Evolutionary conservation across 2,113 vertebrate species (phyloP).

Genomic region (Raja brachyura): DNA sequence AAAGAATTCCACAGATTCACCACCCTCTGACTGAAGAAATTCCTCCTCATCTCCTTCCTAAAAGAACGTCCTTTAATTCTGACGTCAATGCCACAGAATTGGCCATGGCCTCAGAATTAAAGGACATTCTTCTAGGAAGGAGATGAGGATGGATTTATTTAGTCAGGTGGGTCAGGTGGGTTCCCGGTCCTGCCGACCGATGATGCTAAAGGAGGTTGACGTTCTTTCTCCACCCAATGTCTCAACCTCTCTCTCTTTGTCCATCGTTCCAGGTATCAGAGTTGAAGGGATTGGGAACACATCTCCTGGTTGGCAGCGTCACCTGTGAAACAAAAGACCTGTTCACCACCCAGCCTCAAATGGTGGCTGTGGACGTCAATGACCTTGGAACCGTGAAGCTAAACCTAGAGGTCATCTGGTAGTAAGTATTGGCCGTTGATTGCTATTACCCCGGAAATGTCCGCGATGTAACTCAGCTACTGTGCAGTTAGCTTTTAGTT

Average conservation of each 20-base stretch:
- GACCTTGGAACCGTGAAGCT: slow-evolving; percentile 96
- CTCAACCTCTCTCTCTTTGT: background rate
- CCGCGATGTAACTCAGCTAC: too few species aligned
- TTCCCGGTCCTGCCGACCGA: too few species aligned
- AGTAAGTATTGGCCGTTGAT: slow-evolving; percentile 68
- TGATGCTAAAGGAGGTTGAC: background rate
- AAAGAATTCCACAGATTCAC: too few species aligned
- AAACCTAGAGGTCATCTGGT: slow-evolving; percentile 95
- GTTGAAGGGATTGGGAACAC: slow-evolving; percentile 87
- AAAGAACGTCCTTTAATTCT: too few species aligned
- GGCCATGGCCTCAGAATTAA: too few species aligned
- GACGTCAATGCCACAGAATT: too few species aligned
- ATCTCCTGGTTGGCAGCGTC: slow-evolving; percentile 89
- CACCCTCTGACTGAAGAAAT: too few species aligned
- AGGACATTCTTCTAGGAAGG: too few species aligned
- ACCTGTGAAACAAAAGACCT: slow-evolving; percentile 97
- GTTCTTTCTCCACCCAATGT: background rate
- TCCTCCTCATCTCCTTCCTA: too few species aligned
- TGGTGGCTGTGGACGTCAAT: slow-evolving; percentile 93
- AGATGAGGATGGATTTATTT: too few species aligned
- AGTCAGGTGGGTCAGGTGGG: too few species aligned
- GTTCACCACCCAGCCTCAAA: slow-evolving; percentile 89
- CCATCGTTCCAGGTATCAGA: slow-evolving; percentile 73
- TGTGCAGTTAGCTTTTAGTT: too few species aligned
- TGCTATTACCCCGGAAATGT: background rate